These are phyloP conservation scores for Anastrepha ludens DNA, from an alignment of 1,140 invertebrate species.

Conservation along the genomic window DNA sequence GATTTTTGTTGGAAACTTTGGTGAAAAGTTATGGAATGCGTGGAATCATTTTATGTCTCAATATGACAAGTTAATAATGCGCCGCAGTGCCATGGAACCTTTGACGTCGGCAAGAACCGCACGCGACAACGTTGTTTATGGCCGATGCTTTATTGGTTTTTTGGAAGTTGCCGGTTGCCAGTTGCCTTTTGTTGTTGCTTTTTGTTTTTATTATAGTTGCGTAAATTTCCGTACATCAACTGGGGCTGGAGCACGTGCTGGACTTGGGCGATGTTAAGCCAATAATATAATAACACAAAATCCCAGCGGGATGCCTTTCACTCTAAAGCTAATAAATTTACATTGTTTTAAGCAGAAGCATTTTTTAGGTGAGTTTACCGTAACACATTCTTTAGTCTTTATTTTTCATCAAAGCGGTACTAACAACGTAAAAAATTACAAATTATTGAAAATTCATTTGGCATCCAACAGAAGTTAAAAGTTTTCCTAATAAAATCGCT, in stretches of 20 bases:
- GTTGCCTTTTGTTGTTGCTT: neutral
- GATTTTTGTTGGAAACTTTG: neutral
- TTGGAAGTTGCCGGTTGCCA: neutral
- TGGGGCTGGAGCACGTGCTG: neutral
- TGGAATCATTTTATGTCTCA: slow-evolving; percentile 71
- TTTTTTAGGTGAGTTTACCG: neutral
- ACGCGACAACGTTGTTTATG: slow-evolving; percentile 44
- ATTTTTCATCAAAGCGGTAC: slow-evolving; percentile 27
- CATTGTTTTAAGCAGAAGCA: slow-evolving; percentile 1
- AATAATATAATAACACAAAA: neutral
- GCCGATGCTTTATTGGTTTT: slow-evolving; percentile 32
- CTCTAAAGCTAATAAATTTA: slow-evolving; percentile 19
- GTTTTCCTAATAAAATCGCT: neutral
- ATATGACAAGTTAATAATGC: slow-evolving; percentile 73
- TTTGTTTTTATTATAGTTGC: neutral
- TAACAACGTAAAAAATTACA: neutral
- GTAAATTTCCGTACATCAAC: slow-evolving; percentile 6
- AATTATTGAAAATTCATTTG: neutral
- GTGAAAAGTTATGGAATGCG: slow-evolving; percentile 53
- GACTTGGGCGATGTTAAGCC: slow-evolving; percentile 7
- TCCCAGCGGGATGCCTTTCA: neutral
- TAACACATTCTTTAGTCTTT: neutral
- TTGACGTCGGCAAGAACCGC: neutral
- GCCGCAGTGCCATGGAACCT: slow-evolving; percentile 14
- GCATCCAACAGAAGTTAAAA: neutral